Base-by-base conservation (phyloP, 2,888 invertebrate species). In the Labia minor region DNA sequence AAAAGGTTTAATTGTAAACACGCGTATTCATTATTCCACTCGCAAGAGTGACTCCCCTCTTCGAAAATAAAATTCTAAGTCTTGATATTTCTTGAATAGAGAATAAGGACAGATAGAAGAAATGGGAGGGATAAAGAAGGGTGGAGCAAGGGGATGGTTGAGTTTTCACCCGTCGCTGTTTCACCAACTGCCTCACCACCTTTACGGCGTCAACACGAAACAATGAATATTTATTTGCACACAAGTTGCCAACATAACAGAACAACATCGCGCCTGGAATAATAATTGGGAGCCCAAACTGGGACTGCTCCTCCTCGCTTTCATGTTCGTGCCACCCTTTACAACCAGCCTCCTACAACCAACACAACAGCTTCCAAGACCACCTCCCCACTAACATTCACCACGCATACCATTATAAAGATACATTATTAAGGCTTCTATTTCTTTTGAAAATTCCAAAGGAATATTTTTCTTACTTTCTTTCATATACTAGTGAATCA, bases 161-260 rank as follows among this genome's bases (percentile, higher is more conserved):
- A 8, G 26, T 26, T 26, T 26, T 16, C 49, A 49, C 4, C 49
- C 49, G 6, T n/a, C 49, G n/a, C 49, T 49, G 49, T n/a, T 49
- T 26, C 26, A 26, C 26, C 26, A 26, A 26, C 26, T 26, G 3
- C 26, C 8, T 8, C 8, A 26, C 49, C 49, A 3, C 49, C 49
- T 14, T 14, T 16, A n/a, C 49, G 49, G 49, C 49, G 49, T 49
- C 49, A 49, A 49, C 49, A 16, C 49, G 49, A 49, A 49, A 49
- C 49, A 49, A 49, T 49, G 49, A 49, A 49, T 49, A 49, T 49
- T 49, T 49, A 49, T 49, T 49, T 49, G 49, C 49, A 49, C 49
- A 49, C 49, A 49, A 49, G 49, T 49, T 49, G 49, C 6, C 49
- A 49, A 49, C 49, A 49, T 49, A 49, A 49, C 49, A 49, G 49